A percentile compares a stretch with the other conserved stretches of the same genome.
These are phyloP conservation scores for Cydia splendana DNA, from an alignment of 1,140 invertebrate species.

Conservation along the genomic window DNA sequence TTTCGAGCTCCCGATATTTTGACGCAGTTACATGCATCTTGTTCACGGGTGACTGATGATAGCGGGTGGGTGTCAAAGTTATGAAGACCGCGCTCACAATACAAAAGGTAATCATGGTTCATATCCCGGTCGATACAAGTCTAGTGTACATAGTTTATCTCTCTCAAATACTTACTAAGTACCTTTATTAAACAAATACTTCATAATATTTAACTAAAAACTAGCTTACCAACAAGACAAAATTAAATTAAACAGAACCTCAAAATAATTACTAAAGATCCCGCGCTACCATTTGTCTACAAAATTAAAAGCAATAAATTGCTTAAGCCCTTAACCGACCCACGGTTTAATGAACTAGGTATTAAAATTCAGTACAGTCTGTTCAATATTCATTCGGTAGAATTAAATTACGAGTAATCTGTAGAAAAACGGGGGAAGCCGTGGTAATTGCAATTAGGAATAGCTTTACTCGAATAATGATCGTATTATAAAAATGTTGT, in stretches of 20 bases:
- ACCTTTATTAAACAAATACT: no score
- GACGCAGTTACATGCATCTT: no score
- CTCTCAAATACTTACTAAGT: no score
- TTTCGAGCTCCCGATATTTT: no score
- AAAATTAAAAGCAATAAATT: slow-evolving; percentile 20
- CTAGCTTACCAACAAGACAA: background rate
- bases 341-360: slow-evolving; percentile 15
- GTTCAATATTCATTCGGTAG: background rate
- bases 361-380: slow-evolving; percentile 11
- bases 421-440: background rate
- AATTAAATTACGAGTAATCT: slow-evolving; percentile 12
- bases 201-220: background rate
- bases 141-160: no score
- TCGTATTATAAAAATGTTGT: background rate
- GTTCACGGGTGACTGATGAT: no score
- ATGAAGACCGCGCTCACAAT: no score
- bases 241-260: background rate
- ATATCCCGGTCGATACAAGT: no score
- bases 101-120: no score
- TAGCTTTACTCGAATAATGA: background rate
- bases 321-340: slow-evolving; percentile 11
- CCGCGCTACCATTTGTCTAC: background rate
- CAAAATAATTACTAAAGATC: background rate
- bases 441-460: slow-evolving; percentile 10
- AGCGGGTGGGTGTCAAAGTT: no score